Conservation (phyloP, 1,140 invertebrate species). For the Homalodisca vitripennis region DNA sequence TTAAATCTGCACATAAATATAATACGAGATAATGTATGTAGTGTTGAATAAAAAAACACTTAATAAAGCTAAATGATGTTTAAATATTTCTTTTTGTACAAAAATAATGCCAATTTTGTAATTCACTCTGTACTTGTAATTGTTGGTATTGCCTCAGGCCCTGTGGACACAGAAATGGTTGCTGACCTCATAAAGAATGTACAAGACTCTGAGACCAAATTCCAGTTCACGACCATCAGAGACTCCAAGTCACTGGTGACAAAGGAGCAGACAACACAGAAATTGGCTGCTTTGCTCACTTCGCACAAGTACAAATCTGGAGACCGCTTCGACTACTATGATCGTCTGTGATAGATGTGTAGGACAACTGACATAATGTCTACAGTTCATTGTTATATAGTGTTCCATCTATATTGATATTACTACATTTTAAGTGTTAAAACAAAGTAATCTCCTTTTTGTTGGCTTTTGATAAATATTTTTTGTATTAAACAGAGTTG, state of each 20-base stretch:
- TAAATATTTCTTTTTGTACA: too few species aligned
- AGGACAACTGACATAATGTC: not conserved
- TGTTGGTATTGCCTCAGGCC: conserved; percentile 50
- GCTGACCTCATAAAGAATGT: conserved; percentile 59
- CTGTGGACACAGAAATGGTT: conserved; percentile 90
- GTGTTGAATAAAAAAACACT: too few species aligned
- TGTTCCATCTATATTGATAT: too few species aligned
- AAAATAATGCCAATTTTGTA: too few species aligned
- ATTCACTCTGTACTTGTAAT: too few species aligned
- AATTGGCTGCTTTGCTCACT: conserved; percentile 68
- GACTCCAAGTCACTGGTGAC: conserved; percentile 65
- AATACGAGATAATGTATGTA: too few species aligned
- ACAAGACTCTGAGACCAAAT: conserved; percentile 57
- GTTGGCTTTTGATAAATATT: too few species aligned
- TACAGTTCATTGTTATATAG: not conserved
- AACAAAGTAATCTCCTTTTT: too few species aligned
- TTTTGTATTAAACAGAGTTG: too few species aligned
- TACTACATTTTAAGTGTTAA: too few species aligned
- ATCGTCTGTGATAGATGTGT: conserved; percentile 47
- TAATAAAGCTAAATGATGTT: too few species aligned
- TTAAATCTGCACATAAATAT: too few species aligned
- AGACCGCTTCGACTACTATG: conserved; percentile 86
- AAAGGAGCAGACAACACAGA: conserved; percentile 70
- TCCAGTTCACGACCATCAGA: conserved; percentile 60
- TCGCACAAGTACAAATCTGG: conserved; percentile 76